Base-by-base conservation (phyloP, 2,113 vertebrate species). In the Peucedramus taeniatus region DNA sequence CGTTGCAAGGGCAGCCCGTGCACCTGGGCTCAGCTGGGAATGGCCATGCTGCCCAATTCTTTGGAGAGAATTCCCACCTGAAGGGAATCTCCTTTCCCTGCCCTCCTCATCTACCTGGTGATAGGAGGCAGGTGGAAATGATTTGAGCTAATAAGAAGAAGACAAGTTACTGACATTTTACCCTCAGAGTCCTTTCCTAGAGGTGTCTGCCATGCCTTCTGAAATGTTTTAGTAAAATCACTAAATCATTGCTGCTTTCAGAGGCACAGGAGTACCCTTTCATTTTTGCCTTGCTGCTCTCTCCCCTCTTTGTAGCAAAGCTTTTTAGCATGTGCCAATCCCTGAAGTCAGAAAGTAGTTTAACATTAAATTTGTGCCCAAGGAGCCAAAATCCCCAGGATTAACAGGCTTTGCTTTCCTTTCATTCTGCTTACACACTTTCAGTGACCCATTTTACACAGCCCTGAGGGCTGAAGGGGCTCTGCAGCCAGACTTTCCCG, bases 1-100 rank as follows among this genome's bases (percentile, higher is more conserved):
- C 0, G 0, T 3, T 56, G 35, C 4, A 2, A 26, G 9, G 50
- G 8, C 22, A 78, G 4, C 3, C 14, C 5, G 50, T 11, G 8
- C 68, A 40, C 26, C 50, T 50, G 56, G 26, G 72, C 54, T 70
- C 50, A 30, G 35, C 8, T 5, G 3, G n/a, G 30, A 20, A 3
- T 0, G 0, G 10, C 9, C 42, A 5, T 5, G 23, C 56, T 83
- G 75, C 56, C 59, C 42, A 49, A 6, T 22, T 37, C 33, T 39
- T 6, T 2, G 33, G 21, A 19, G 83, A 81, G 10, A 20, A 5
- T 26, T 50, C 20, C 26, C 79, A 82, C 15, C 78, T 81, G 15
- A 5, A 6, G 13, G 28, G 4, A 16, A 18, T 13, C 10, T n/a
- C 3, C 22, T 15, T 75, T 16, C 27, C 1, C 3, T 13, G 44